Conservation (phyloP, 2,113 vertebrate species). For the Rallus limicola region DNA sequence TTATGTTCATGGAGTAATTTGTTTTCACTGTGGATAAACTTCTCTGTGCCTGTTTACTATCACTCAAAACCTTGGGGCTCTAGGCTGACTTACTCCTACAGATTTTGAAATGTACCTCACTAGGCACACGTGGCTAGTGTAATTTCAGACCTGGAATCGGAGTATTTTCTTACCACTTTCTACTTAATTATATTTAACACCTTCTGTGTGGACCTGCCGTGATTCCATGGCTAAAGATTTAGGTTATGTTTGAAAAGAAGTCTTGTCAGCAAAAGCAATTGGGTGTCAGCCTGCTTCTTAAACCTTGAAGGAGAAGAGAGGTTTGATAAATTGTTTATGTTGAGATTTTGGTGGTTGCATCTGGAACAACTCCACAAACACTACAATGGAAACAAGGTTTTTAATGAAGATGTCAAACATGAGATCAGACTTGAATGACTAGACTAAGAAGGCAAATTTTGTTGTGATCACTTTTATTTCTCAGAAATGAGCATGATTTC, state of each 20-base stretch:
- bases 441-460: background rate
- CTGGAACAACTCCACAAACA: constrained; percentile 19
- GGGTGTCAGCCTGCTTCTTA: background rate
- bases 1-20: background rate
- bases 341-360: background rate
- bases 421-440: background rate
- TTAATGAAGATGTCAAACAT: background rate
- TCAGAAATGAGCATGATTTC: background rate
- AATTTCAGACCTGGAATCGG: background rate
- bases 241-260: background rate
- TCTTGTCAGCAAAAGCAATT: background rate
- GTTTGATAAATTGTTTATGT: background rate
- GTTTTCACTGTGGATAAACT: background rate
- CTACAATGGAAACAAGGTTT: background rate
- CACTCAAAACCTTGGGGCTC: background rate
- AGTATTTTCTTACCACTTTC: background rate
- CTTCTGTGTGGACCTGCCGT: background rate
- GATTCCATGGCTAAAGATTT: background rate
- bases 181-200: background rate
- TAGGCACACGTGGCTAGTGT: background rate
- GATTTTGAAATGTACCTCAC: background rate
- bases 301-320: background rate
- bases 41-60: background rate
- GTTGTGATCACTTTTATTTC: background rate
- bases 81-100: background rate